These are phyloP conservation scores for Anoplolepis gracilipes DNA, from an alignment of 1,140 invertebrate genomes.

Conservation along the genomic window DNA sequence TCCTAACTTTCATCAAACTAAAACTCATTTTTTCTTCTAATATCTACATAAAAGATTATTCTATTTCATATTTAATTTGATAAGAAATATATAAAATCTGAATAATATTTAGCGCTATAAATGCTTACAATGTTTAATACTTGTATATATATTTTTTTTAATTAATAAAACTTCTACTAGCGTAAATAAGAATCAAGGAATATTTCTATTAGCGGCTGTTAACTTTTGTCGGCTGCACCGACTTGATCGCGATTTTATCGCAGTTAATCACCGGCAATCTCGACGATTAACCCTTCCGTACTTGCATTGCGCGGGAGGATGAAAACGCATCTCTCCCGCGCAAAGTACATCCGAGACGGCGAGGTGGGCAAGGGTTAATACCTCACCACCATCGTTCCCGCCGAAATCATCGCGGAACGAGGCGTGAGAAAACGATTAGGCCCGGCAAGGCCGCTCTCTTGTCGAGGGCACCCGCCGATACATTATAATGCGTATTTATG, in stretches of 20 bases:
- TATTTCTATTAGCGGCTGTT: constrained; percentile 12
- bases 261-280: constrained; percentile 51
- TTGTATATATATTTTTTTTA: background rate
- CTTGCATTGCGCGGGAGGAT: constrained; percentile 35
- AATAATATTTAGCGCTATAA: background rate
- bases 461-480: constrained; percentile 51
- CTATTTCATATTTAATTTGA: background rate
- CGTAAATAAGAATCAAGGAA: constrained; percentile 31
- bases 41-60: background rate
- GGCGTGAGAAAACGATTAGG: constrained; percentile 67
- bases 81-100: no score
- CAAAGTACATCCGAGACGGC: background rate
- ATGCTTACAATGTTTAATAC: background rate
- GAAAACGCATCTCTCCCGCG: constrained; percentile 34
- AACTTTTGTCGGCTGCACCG: constrained; percentile 33
- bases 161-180: background rate
- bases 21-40: background rate
- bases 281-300: constrained; percentile 50
- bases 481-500: constrained; percentile 63
- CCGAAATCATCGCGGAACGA: constrained; percentile 54
- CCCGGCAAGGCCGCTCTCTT: constrained; percentile 44
- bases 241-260: constrained; percentile 42
- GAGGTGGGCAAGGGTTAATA: constrained; percentile 49
- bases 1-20: background rate
- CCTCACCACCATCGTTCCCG: constrained; percentile 37